These are phyloP conservation scores for Gerris buenoi DNA, from an alignment of 1,140 invertebrate species.

Conservation along the genomic window DNA sequence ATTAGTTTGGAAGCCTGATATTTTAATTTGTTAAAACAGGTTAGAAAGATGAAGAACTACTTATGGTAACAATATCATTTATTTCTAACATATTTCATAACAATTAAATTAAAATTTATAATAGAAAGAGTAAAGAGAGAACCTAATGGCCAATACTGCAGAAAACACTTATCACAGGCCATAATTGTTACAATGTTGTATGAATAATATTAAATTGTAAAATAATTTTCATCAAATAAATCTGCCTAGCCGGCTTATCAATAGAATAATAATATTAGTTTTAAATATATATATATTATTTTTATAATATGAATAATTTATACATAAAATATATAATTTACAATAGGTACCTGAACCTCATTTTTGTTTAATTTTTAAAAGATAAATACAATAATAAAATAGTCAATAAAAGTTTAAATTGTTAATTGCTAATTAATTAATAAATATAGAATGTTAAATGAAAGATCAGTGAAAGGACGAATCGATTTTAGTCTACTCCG, in stretches of 20 bases:
- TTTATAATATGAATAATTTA: not conserved
- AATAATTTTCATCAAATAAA: too few species aligned
- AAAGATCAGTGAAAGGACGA: not conserved
- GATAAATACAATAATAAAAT: not conserved
- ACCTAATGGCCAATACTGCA: not conserved
- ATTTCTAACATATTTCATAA: not conserved
- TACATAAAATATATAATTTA: not conserved
- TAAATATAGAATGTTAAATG: not conserved
- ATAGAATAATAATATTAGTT: too few species aligned
- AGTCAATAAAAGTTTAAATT: not conserved
- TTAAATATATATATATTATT: too few species aligned
- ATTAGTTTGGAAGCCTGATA: too few species aligned
- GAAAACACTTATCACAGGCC: not conserved
- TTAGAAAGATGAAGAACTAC: too few species aligned
- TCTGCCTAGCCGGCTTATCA: too few species aligned
- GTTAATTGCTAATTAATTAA: not conserved
- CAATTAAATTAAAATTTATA: not conserved
- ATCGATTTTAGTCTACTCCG: slow-evolving; percentile 67
- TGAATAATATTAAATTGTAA: not conserved
- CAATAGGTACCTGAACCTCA: not conserved
- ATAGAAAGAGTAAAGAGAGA: not conserved
- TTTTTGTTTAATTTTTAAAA: not conserved
- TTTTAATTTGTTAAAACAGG: too few species aligned
- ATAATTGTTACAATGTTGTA: not conserved
- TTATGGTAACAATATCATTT: not conserved